Evolutionary conservation across 2,113 vertebrate species (phyloP), one percentile per base, ranked within the genome.

Genomic region (Ranitomeya variabilis): DNA sequence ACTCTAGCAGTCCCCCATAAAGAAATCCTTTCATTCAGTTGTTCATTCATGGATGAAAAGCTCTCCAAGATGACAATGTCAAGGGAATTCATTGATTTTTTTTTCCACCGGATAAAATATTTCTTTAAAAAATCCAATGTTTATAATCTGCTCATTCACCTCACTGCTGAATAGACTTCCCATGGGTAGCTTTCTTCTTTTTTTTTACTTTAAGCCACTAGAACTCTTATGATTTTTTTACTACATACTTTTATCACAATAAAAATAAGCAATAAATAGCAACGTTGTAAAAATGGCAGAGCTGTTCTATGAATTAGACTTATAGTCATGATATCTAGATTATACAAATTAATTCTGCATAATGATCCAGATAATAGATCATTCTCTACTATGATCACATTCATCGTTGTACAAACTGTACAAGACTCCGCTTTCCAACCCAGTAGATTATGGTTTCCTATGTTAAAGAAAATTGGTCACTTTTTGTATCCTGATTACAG

Each of bases 1-100:
- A 79, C 82, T 78, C 59, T 79, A 79, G 81, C 81, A 89, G 60
- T 69, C 62, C 51, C 18, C 82, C 84, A 85, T 77, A 69, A 78
- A 85, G 87, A 79, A 84, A 77, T 69, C 76, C 82, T 89, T 89
- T 89, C 87, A 89, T 89, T 89, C 87, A 89, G 81, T 78, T 89
- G 81, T 64, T 89, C 82, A 79, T 64, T 89, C 87, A 84, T 89
- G 87, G 87, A 79, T 89, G 87, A 85, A 89, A 89, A 78, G 82
- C 71, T 11, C 86, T 60, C 18, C 15, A 52, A 26, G 18, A 0
- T 16, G 86, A 81, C 77, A 79, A 9, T 77, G 23, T 62, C 82
- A 0, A 6, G 60, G 85, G 16, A 74, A 88, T 23, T 31, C 83
- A 62, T 79, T 86, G 54, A 87, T 54, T 81, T 51, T 19, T 84